Base-by-base conservation (phyloP, 2,797 vertebrate genomes). In the Danio albolineatus region DNA sequence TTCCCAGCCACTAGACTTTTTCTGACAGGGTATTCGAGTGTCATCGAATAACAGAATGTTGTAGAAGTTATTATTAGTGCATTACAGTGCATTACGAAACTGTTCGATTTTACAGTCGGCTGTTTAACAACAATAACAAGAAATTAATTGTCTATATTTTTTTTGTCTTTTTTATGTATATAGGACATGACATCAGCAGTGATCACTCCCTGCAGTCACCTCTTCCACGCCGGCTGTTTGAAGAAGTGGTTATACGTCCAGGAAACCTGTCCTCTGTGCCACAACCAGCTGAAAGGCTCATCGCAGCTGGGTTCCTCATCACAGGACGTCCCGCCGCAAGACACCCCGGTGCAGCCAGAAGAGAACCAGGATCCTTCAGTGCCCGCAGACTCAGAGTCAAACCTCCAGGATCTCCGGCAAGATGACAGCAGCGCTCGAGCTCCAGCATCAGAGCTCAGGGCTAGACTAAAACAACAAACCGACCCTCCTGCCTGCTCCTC, bases 171-270 rank as follows among this genome's bases (percentile, higher is more conserved):
- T 7, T 54, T 41, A 36, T 85, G 43, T 38, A 8, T 82, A 43
- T 74, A 98, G 98, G 97, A 99, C 91, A 98, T 99, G 98, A 97
- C 93, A 80, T 95, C 93, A 49, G 98, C 98, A 16, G 96, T 99
- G 65, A 98, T 99, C 92, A 99, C 98, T 0, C 97, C 98, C 0
- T 99, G 98, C 90, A 96, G 96, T 86, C 98, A 99, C 90, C 97
- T 99, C 91, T 99, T 99, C 93, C 98, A 99, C 46, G 96, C 97
- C n/a, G 96, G 96, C 86, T 99, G 98, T 94, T 93, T 99, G 90
- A 99, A 99, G 94, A 99, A 99, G 82, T 99, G 98, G 98, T 92
- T 99, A 7, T 99, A 99, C 0, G 98, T 99, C 43, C 98, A 99
- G 90, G 98, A 98, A 91, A 97, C 96, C 8, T 99, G 97, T 81